phyloP scores from a whole-genome alignment of 2,113 vertebrate species.

The Marmota monax region DNA sequence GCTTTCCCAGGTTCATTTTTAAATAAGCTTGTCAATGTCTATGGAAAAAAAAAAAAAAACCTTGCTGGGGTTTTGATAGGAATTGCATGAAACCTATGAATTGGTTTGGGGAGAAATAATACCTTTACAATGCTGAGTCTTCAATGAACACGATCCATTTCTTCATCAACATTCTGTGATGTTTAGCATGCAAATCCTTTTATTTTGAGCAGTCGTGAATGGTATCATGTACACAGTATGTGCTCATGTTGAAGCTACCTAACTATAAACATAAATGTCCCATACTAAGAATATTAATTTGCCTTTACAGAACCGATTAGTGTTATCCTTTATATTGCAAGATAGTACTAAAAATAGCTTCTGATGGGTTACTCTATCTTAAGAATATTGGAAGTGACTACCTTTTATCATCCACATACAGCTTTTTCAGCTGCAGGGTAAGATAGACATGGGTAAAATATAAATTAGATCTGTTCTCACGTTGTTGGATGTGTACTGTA shows the following conservation, averaged over 20 bases:
- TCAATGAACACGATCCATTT: neutral
- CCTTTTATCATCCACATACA: neutral
- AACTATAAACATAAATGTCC: neutral
- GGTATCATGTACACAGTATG: neutral
- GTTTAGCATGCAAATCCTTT: neutral
- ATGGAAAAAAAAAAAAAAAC: neutral
- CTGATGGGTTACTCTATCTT: neutral
- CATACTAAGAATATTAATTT: neutral
- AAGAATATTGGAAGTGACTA: neutral
- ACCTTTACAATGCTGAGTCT: neutral
- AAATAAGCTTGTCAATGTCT: neutral
- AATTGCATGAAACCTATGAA: neutral
- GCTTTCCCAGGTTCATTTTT: neutral
- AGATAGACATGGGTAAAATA: neutral
- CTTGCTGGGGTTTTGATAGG: neutral
- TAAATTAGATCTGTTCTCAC: neutral
- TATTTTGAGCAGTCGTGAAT: neutral
- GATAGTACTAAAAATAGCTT: neutral
- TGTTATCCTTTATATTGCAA: neutral
- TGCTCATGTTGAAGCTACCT: neutral
- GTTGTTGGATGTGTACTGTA: neutral
- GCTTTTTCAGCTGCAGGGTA: neutral
- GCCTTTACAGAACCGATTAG: neutral
- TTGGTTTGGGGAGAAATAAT: neutral
- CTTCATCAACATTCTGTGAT: neutral